Percentiles rank a stretch among this genome's conserved stretches.
phyloP scores from a whole-genome alignment of 1,140 invertebrate species.

The Heliconius eleuchia region DNA sequence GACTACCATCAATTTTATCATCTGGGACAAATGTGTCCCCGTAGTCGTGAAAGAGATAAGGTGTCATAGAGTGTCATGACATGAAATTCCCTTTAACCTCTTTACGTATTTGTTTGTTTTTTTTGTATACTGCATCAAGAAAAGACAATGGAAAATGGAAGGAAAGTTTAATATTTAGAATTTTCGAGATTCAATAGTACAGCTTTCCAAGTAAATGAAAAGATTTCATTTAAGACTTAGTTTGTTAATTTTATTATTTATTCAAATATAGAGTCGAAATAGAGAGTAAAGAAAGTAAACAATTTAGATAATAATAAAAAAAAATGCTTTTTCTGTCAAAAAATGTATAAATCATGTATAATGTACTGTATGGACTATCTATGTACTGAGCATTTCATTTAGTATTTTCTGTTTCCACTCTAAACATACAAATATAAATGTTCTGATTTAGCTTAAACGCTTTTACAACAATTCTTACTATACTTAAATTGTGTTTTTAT shows the following conservation, averaged over 20 bases:
- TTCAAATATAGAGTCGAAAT: not conserved
- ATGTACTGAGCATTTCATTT: not conserved
- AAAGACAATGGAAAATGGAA: too few species aligned
- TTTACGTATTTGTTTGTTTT: too few species aligned
- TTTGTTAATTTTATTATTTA: not conserved
- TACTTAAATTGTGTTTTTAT: not conserved
- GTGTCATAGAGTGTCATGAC: too few species aligned
- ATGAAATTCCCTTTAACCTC: too few species aligned
- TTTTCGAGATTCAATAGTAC: too few species aligned
- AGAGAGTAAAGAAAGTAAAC: not conserved
- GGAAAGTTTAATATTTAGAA: too few species aligned
- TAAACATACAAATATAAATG: not conserved
- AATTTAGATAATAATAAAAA: not conserved
- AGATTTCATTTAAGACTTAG: not conserved
- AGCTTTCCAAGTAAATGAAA: too few species aligned
- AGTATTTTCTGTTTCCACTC: not conserved
- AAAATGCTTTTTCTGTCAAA: not conserved
- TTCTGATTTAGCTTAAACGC: not conserved
- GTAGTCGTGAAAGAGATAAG: too few species aligned
- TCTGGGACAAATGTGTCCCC: too few species aligned
- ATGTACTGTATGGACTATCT: not conserved
- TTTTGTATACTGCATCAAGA: too few species aligned
- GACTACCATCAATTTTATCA: too few species aligned
- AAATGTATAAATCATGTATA: too few species aligned
- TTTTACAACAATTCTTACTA: not conserved